Evolutionary conservation across 2,888 invertebrate genomes (phyloP), one percentile per base, ranked within the genome.

Genomic region (Lacanobia oleracea): DNA sequence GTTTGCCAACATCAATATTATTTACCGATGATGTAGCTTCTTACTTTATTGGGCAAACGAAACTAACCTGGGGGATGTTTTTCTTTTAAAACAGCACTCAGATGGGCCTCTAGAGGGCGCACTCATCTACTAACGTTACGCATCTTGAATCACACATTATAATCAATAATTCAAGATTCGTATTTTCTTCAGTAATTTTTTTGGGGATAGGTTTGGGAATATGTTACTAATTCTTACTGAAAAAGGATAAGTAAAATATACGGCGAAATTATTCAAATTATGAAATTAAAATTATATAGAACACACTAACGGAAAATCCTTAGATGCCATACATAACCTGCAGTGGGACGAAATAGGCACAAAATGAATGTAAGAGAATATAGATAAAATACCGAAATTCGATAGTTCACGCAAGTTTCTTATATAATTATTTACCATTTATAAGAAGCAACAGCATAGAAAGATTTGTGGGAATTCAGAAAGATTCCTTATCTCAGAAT

Each of bases 121-220:
- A 64, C 66, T 72, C 60, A 64, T 65, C 56, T 70, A 69, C 70
- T 70, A 63, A 72, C 74, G 74, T 63, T 66, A 74, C 65, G 64
- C 23, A 77, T 72, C 43, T 62, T 45, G 66, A 75, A 75, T 72
- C 71, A 77, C 71, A 69, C 57, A 71, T 64, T 62, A 61, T 64
- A 63, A 72, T 82, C 67, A 82, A 75, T 74, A 67, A 86, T 81
- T 83, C 84, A 83, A 79, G 76, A 78, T 82, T 81, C 63, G 67
- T 62, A 67, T 65, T 70, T 82, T 62, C 63, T 67, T 75, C 21
- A 33, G 23, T 61, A 65, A 66, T 59, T 65, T 50, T 69, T 56
- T 70, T 60, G 5, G 33, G 7, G 7, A 59, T 23, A 56, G 63
- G 75, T 68, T 21, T 72, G 56, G 10, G 27, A 40, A 5, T 4